Evolutionary conservation across 2,888 invertebrate species (phyloP), one percentile per base, ranked within the genome.

Genomic region (Drosophila lutescens): DNA sequence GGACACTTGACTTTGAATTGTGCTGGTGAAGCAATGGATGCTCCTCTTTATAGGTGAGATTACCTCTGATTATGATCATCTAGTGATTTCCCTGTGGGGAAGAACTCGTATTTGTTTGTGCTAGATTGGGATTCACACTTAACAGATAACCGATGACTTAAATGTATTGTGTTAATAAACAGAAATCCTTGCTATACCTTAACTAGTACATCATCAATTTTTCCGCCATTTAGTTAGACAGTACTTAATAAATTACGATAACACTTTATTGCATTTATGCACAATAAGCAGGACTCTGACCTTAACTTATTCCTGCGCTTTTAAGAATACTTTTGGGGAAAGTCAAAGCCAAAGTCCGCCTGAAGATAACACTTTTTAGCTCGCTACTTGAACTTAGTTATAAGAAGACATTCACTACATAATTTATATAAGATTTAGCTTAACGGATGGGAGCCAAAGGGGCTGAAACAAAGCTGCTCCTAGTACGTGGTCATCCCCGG

Each of bases 391-490:
- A 66, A 54, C 66, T 67, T 67, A 66, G 40, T 51, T 40, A 26
- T 34, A 32, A 38, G 53, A 32, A 38, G 53, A 53, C 55, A 67
- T 67, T 36, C 54, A 55, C 68, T 66, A 67, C 10, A 46, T 41
- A 54, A 67, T 66, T 67, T 66, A 65, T 23, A 17, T 32, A 61
- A 38, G 46, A n/a, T 12, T 23, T 38, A 38, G 44, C 26, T 32
- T 9, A 53, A 44, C 20, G 34, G 32, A n/a, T 62, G 32, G 20
- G 34, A 62, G 62, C 26, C 62, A 41, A 60, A 15, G n/a, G n/a
- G 32, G 46, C 51, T 13, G 46, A 62, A 53, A 38, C 58, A 61
- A 76, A 68, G 61, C 60, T 43, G 23, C 38, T 47, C 59, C 49
- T 74, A 60, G 53, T 34, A 49, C n/a, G 20, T 34, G 26, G 32